Percentiles rank a stretch among this genome's conserved stretches.
Conservation (phyloP, 2,888 invertebrate species). For the Andrena haemorrhoa region DNA sequence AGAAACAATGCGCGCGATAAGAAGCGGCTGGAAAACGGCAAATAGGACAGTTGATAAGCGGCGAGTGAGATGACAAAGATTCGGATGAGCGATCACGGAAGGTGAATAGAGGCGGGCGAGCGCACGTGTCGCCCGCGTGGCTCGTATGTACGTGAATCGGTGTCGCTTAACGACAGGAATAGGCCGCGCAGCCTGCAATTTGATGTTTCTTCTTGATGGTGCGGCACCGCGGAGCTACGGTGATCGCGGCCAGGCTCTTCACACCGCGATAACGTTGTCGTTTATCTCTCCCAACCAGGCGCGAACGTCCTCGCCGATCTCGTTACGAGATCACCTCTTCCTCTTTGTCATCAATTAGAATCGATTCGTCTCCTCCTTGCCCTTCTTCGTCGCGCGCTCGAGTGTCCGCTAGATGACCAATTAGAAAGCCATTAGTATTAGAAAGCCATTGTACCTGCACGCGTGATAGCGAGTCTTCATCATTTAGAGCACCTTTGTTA, state of each 20-base stretch:
- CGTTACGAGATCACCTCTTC: not conserved
- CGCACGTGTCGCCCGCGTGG: conserved; percentile 32
- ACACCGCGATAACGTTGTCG: conserved; percentile 6
- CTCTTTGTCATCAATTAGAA: too few species aligned
- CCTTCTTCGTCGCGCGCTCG: too few species aligned
- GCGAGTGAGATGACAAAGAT: not conserved
- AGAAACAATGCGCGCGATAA: too few species aligned
- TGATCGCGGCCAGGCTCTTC: conserved; percentile 13
- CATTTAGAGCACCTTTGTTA: too few species aligned
- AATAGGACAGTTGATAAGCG: not conserved
- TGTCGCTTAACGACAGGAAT: conserved; percentile 51
- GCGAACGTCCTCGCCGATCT: not conserved
- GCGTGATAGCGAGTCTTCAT: too few species aligned
- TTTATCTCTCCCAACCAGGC: not conserved
- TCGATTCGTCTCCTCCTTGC: too few species aligned
- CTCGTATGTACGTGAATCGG: conserved; percentile 34
- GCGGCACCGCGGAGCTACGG: conserved; percentile 4
- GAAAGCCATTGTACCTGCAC: too few species aligned
- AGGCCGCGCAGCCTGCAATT: conserved; percentile 48
- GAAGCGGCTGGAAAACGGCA: too few species aligned
- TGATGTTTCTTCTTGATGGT: conserved; percentile 37
- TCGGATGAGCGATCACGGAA: not conserved
- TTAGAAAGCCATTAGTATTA: too few species aligned
- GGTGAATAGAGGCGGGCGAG: not conserved
- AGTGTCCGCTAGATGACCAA: too few species aligned